Conservation (phyloP, 2,797 vertebrate genomes). For the Eospalax fontanierii region DNA sequence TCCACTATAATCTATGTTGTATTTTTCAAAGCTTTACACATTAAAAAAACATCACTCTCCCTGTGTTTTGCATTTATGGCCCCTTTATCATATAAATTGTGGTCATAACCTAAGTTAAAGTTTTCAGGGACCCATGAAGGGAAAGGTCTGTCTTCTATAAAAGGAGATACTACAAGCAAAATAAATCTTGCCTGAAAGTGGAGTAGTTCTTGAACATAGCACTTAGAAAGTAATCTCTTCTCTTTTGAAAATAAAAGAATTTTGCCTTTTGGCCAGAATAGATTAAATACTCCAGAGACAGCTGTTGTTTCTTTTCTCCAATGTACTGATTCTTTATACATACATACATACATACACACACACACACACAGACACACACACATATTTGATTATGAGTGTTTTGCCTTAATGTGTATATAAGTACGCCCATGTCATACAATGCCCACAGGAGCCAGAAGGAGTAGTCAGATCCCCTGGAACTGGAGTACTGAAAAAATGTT, state of each 20-base stretch:
- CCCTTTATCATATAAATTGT: constrained; percentile 81
- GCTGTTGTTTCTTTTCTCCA: constrained; percentile 58
- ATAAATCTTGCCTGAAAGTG: constrained; percentile 80
- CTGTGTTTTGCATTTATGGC: constrained; percentile 77
- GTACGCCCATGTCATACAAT: too few species aligned
- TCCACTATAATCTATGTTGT: constrained; percentile 70
- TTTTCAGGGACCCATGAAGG: constrained; percentile 56
- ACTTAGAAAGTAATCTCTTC: constrained; percentile 52
- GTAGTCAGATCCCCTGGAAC: too few species aligned
- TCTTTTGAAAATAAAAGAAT: constrained; percentile 69
- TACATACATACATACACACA: too few species aligned
- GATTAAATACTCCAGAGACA: constrained; percentile 63
- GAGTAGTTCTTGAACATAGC: constrained; percentile 64
- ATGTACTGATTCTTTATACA: not conserved
- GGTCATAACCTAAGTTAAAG: constrained; percentile 75
- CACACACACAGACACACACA: too few species aligned
- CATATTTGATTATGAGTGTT: too few species aligned
- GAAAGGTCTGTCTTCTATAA: constrained; percentile 75
- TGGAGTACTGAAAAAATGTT: too few species aligned
- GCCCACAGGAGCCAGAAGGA: too few species aligned
- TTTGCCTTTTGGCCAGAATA: constrained; percentile 71
- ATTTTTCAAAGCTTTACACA: constrained; percentile 74
- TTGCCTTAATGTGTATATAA: too few species aligned
- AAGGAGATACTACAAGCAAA: constrained; percentile 75
- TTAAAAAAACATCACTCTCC: constrained; percentile 60